Percentiles rank a stretch among this genome's conserved stretches.
Conservation (phyloP, 2,888 invertebrate species). For the Dinocampus coccinellae region DNA sequence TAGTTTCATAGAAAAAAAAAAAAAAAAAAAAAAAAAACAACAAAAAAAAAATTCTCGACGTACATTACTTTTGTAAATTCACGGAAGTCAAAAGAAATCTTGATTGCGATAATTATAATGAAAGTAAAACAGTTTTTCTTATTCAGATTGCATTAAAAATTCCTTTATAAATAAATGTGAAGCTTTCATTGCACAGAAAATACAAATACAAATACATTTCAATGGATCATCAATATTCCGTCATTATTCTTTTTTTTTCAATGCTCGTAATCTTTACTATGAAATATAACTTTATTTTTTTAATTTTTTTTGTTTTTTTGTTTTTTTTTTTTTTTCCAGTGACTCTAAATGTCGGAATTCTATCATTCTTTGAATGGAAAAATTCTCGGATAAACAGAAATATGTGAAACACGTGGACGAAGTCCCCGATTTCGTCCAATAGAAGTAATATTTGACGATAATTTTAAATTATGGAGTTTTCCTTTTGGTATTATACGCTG, state of each 20-base stretch:
- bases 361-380: constrained; percentile 64
- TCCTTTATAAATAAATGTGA: not conserved
- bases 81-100: constrained; percentile 32
- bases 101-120: constrained; percentile 22
- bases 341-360: not conserved
- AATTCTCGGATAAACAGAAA: constrained; percentile 68
- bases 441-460: constrained; percentile 59
- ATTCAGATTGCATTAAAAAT: constrained; percentile 8
- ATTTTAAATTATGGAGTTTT: constrained; percentile 52
- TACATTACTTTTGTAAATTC: constrained; percentile 5
- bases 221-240: too few species aligned
- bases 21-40: too few species aligned
- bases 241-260: not conserved
- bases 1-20: not conserved
- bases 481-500: constrained; percentile 47
- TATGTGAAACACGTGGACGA: constrained; percentile 65
- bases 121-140: constrained; percentile 26
- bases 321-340: too few species aligned
- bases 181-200: not conserved
- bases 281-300: too few species aligned
- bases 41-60: constrained; percentile 15
- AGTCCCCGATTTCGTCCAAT: constrained; percentile 52
- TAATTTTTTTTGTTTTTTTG: not conserved
- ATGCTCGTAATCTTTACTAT: not conserved
- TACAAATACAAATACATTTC: not conserved